Conservation (phyloP, 2,797 vertebrate genomes). For the Tachyglossus aculeatus region DNA sequence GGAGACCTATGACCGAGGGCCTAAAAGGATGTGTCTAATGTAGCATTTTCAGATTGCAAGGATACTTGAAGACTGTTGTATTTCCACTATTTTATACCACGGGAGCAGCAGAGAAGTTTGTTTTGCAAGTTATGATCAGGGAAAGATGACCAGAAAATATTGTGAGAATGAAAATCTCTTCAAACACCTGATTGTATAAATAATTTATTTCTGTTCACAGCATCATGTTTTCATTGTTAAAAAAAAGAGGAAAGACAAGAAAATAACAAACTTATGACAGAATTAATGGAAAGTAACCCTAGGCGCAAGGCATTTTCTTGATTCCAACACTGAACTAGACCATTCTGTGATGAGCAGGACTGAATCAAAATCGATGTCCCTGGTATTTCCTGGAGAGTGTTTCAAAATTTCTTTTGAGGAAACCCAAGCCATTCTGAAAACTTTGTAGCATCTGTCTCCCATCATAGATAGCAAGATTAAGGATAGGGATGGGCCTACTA, state of each 20-base stretch:
- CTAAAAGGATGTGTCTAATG: no score
- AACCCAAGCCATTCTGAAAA: background rate
- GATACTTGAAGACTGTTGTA: no score
- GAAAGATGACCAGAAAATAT: conserved; percentile 17
- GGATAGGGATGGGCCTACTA: background rate
- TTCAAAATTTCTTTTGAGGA: background rate
- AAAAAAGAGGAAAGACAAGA: conserved; percentile 14
- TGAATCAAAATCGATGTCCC: conserved; percentile 20
- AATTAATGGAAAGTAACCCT: conserved; percentile 14
- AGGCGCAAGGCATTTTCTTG: conserved; percentile 2
- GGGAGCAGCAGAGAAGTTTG: no score
- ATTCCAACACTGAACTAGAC: conserved; percentile 24
- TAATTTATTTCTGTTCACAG: conserved; percentile 79
- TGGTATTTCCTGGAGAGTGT: conserved; percentile 7
- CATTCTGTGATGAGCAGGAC: background rate
- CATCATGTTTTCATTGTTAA: conserved; percentile 67
- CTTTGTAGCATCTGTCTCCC: background rate
- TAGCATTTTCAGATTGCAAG: no score
- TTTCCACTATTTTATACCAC: no score
- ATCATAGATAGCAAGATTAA: background rate
- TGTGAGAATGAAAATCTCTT: conserved; percentile 28
- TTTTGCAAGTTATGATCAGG: no score
- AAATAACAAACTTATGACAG: conserved; percentile 37
- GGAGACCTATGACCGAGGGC: no score
- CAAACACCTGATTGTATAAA: conserved; percentile 70